A percentile compares a stretch with the other conserved stretches of the same genome.
phyloP scores from a whole-genome alignment of 2,888 invertebrate genomes.

The Papilio elwesi region DNA sequence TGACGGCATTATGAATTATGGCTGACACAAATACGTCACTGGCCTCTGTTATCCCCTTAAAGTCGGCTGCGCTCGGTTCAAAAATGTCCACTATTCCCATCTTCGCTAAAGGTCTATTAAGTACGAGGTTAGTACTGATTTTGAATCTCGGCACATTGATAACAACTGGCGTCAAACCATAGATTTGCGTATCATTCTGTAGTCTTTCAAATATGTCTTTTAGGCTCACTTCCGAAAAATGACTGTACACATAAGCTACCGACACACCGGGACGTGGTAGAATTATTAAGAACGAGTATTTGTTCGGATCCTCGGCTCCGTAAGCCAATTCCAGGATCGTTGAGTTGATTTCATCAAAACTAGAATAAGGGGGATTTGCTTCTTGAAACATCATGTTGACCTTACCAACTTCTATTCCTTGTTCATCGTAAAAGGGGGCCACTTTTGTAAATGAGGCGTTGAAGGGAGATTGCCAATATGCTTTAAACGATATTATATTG shows the following conservation, averaged over 20 bases:
- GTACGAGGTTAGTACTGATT: constrained; percentile 83
- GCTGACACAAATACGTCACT: constrained; percentile 83
- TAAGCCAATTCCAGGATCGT: constrained; percentile 88
- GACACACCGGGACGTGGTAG: constrained; percentile 82
- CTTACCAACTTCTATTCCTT: constrained; percentile 70
- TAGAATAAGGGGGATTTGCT: constrained; percentile 82
- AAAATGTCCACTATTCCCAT: constrained; percentile 88
- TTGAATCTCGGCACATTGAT: constrained; percentile 86
- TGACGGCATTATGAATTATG: constrained; percentile 87
- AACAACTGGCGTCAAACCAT: constrained; percentile 83
- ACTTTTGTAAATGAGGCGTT: constrained; percentile 79
- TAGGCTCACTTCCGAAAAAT: constrained; percentile 71
- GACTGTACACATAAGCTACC: constrained; percentile 74
- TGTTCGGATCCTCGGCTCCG: constrained; percentile 68
- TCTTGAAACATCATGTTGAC: constrained; percentile 90
- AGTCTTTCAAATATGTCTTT: constrained; percentile 78
- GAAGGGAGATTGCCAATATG: constrained; percentile 87
- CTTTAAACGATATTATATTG: constrained; percentile 88
- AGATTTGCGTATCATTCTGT: constrained; percentile 71
- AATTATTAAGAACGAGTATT: constrained; percentile 85
- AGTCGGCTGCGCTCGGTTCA: constrained; percentile 78
- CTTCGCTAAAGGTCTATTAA: constrained; percentile 81
- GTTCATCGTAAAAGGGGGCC: constrained; percentile 84
- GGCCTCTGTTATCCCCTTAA: constrained; percentile 77
- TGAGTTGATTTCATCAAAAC: constrained; percentile 79